A percentile compares a stretch with the other conserved stretches of the same genome.
phyloP scores from a whole-genome alignment of 2,113 vertebrate genomes.

The Anthoscopus minutus region DNA sequence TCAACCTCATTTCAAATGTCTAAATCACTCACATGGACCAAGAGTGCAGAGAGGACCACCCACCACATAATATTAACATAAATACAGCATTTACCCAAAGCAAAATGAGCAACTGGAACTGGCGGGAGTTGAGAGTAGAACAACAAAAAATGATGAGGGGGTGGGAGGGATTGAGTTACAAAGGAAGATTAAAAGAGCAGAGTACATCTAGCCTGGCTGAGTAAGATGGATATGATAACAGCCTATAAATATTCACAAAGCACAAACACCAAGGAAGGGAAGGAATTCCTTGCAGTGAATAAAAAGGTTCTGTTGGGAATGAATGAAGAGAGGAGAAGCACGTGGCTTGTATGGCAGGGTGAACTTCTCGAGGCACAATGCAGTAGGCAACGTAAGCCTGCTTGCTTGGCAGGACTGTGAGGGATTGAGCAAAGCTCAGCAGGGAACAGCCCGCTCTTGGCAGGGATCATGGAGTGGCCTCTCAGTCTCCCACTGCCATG shows the following conservation, averaged over 20 bases:
- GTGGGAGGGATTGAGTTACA: conserved; percentile 21
- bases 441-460: not conserved
- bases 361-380: not conserved
- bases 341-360: not conserved
- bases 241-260: conserved; percentile 58
- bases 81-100: not conserved
- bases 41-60: conserved; percentile 26
- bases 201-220: not conserved
- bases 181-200: conserved; percentile 9
- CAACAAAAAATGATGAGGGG: conserved; percentile 24
- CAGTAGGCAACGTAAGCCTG: not conserved
- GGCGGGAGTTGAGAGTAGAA: not conserved
- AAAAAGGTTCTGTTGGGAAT: conserved; percentile 32
- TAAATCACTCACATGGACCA: conserved; percentile 41
- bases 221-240: conserved; percentile 36
- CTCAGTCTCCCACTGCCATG: not conserved
- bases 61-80: conserved; percentile 44
- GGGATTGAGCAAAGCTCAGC: not conserved
- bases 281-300: conserved; percentile 13
- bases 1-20: conserved; percentile 12
- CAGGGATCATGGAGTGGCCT: not conserved
- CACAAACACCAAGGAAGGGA: conserved; percentile 35
- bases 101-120: not conserved
- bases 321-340: conserved; percentile 35
- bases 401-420: conserved; percentile 13